phyloP scores from a whole-genome alignment of 2,888 invertebrate species.

The Dicyrtoma fusca region DNA sequence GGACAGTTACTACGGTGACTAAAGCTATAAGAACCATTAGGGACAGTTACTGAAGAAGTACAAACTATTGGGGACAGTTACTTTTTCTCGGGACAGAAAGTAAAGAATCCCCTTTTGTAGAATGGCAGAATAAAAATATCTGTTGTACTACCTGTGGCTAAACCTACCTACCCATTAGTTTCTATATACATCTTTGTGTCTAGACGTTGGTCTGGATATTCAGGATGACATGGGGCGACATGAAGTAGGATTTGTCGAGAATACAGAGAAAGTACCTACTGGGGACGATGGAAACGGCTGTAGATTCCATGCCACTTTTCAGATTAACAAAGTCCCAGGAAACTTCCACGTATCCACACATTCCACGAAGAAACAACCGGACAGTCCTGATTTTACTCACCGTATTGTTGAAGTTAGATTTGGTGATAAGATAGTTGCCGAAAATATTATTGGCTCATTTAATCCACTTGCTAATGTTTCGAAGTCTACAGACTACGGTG shows the following conservation, averaged over 20 bases:
- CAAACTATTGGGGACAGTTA: too few species aligned
- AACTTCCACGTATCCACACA: conserved; percentile 68
- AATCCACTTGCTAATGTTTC: conserved; percentile 60
- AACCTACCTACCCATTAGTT: too few species aligned
- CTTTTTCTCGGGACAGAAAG: too few species aligned
- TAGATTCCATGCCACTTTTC: conserved; percentile 62
- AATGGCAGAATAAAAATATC: too few species aligned
- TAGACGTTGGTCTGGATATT: conserved; percentile 65
- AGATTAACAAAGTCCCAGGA: conserved; percentile 63
- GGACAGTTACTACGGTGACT: too few species aligned
- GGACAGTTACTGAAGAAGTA: too few species aligned
- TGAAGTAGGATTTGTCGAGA: conserved; percentile 66
- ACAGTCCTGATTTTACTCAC: conserved; percentile 64
- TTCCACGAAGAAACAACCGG: conserved; percentile 62
- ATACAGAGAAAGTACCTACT: conserved; percentile 62
- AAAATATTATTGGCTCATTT: conserved; percentile 62
- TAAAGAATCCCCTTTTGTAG: too few species aligned
- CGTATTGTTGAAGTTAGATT: conserved; percentile 62
- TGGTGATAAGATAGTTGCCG: conserved; percentile 58
- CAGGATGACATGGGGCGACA: conserved; percentile 67
- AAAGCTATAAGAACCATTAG: too few species aligned
- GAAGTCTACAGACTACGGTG: conserved; percentile 51
- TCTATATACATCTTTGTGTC: not conserved
- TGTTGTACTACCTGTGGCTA: too few species aligned
- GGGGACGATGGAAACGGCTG: conserved; percentile 61